Base-by-base conservation (phyloP, 2,797 vertebrate species). In the Eptatretus atami region DNA sequence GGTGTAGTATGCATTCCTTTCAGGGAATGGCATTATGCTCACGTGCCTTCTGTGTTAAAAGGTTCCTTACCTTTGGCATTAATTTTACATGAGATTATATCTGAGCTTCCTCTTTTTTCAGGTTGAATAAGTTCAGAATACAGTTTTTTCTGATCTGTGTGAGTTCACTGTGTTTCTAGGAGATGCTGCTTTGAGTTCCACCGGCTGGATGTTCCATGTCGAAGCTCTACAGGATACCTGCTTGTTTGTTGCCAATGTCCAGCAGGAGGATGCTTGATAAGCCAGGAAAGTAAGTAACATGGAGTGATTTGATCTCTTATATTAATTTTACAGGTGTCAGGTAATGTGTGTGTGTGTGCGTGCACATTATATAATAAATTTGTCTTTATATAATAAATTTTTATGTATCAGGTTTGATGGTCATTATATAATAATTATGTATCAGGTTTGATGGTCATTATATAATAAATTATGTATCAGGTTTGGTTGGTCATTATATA, bases 191-290 rank as follows among this genome's bases (percentile, higher is more conserved):
- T 79, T 98, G 70, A 84, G 83, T 73, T 78, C 74, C 76, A 76
- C 74, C 53, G 74, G 69, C 70, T 98, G 90, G 90, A 93, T 94
- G 87, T 92, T 98, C 1, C 81, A 93, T 70, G 86, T 88, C 78
- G 71, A 78, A 68, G 87, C 90, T 1, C 71, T 98, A 72, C 90
- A 98, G 76, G 87, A 66, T 98, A 95, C 74, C 86, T 95, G 68
- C 82, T 95, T 11, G 76, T 95, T 66, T 94, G 88, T 75, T 95
- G 90, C 71, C 90, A 98, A 75, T 87, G 86, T 72, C 84, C 83
- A 0, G 76, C 77, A 0, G 88, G 90, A 1, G 90, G 9, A 79
- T 98, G 63, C 73, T 98, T 69, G 90, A 98, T 70, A 95, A 98
- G 65, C 90, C 90, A 5, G 84, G 88, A 74, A 98, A 98, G 88